phyloP scores from a whole-genome alignment of 2,888 invertebrate genomes.

The Tetramorium bicarinatum region DNA sequence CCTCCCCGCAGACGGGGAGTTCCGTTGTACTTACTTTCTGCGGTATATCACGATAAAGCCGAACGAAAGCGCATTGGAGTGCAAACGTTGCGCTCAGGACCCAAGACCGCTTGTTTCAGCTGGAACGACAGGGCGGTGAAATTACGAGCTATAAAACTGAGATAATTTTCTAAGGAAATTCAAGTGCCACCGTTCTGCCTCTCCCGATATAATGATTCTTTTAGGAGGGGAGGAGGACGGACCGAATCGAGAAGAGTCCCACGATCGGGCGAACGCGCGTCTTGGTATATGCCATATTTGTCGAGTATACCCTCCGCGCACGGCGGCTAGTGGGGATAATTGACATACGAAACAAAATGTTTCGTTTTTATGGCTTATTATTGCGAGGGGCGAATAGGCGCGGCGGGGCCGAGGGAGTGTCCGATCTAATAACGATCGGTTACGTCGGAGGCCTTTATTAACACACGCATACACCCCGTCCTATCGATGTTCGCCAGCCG shows the following conservation, averaged over 20 bases:
- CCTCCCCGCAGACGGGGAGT: too few relatives aligned
- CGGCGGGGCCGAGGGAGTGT: slow-evolving; percentile 80
- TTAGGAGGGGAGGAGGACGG: neutral
- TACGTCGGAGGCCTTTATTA: slow-evolving; percentile 85
- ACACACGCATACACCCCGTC: slow-evolving; percentile 78
- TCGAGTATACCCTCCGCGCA: slow-evolving; percentile 3
- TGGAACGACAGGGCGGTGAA: neutral
- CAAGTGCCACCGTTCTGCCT: neutral
- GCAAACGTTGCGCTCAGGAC: neutral
- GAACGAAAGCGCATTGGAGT: neutral
- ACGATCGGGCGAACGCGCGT: neutral
- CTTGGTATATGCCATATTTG: slow-evolving; percentile 16
- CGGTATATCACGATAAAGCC: neutral
- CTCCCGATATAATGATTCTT: neutral
- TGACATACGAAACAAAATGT: slow-evolving; percentile 84
- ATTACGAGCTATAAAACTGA: neutral
- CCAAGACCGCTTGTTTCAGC: neutral
- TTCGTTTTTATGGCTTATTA: slow-evolving; percentile 85
- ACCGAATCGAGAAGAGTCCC: neutral
- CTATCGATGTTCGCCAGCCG: neutral
- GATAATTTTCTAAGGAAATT: slow-evolving; percentile 1
- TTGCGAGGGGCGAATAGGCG: slow-evolving; percentile 80
- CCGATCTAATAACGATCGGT: slow-evolving; percentile 86
- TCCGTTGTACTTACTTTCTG: too few relatives aligned
- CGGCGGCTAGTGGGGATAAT: slow-evolving; percentile 76